Base-by-base conservation (phyloP, 2,797 vertebrate genomes). In the Sternarchorhynchus goeldii region DNA sequence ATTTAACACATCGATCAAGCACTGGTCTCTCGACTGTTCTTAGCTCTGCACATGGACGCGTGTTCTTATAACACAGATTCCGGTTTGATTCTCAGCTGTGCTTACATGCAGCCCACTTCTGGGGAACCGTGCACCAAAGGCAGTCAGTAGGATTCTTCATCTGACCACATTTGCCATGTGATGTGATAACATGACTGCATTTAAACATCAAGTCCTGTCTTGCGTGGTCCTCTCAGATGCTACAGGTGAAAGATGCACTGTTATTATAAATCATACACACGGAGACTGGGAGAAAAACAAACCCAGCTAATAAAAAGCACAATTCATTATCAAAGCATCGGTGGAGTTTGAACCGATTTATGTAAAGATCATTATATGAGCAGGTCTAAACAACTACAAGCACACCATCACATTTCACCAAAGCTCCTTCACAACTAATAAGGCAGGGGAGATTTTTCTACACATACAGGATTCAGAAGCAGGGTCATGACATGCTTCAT, bases 401-500 rank as follows among this genome's bases (percentile, higher is more conserved):
- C 53, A 10, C 16, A 68, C 34, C 39, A 57, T 76, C 58, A 14
- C 3, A 16, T 34, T 67, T 71, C 32, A 41, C 60, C 55, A 5
- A 12, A 6, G n/a, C 31, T 31, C 36, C 70, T 69, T 63, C 64
- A 55, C 53, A 72, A 45, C 20, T 75, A 70, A 75, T 29, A 77
- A 70, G 63, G 50, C 21, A 34, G 58, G 4, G 55, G 36, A 57
- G 55, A 45, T 10, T 62, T 32, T 73, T 55, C 53, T 32, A 50
- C 66, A 72, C 59, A 62, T 73, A 60, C 39, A 67, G 59, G 45
- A 3, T 78, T 32, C 76, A 67, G 73, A 64, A 34, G 62, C 58
- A 77, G 55, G 6, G 21, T 80, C 71, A 70, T 74, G 80, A 74
- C 5, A 57, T 78, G 84, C 78, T 80, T 50, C 18, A 57, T 57